A percentile compares a stretch with the other conserved stretches of the same genome.
Evolutionary conservation across 2,113 vertebrate genomes (phyloP).

Genomic region (Myrmophylax atrothorax): DNA sequence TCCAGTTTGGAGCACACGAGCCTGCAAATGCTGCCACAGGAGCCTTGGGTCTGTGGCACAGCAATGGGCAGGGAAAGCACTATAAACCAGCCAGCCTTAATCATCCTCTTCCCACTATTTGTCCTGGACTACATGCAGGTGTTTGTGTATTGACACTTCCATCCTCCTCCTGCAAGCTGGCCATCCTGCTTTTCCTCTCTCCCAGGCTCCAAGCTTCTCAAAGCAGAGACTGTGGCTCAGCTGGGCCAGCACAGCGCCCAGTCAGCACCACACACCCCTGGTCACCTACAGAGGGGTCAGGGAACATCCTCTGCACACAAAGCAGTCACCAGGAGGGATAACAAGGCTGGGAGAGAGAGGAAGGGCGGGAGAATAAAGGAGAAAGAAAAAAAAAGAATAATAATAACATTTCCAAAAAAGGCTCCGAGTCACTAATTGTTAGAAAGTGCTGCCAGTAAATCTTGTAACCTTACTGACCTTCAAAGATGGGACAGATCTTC

Average conservation of each 20-base stretch:
- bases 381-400: neutral
- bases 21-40: neutral
- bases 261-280: neutral
- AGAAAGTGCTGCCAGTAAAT: neutral
- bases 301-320: neutral
- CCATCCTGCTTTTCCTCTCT: neutral
- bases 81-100: neutral
- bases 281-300: neutral
- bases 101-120: neutral
- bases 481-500: slow-evolving; percentile 92
- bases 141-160: neutral
- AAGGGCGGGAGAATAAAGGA: neutral
- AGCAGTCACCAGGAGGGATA: neutral
- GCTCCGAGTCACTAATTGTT: neutral
- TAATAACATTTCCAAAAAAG: neutral
- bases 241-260: neutral
- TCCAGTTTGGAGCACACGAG: neutral
- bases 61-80: rapidly evolving
- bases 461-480: slow-evolving; percentile 76
- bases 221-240: rapidly evolving
- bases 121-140: neutral
- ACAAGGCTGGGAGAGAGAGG: neutral
- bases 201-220: neutral
- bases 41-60: neutral
- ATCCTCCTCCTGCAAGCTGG: neutral